Percentiles rank a stretch among this genome's conserved stretches.
These are phyloP conservation scores for Trissolcus basalis DNA, from an alignment of 1,140 invertebrate genomes.

Conservation along the genomic window DNA sequence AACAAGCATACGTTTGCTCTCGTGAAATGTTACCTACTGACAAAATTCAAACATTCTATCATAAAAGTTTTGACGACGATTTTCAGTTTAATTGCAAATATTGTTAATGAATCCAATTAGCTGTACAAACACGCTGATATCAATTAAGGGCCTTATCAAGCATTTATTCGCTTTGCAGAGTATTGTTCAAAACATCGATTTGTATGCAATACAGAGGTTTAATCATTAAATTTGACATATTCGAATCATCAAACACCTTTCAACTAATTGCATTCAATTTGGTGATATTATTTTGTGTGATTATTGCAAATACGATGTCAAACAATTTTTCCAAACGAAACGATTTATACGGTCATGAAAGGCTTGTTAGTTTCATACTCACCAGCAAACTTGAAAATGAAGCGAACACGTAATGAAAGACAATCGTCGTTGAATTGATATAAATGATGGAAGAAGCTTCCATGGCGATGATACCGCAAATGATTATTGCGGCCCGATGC, in stretches of 20 bases:
- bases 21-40: not conserved
- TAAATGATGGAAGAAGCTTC: slow-evolving; percentile 79
- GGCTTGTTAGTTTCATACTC: slow-evolving; percentile 61
- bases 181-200: no score
- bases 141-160: no score
- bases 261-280: not conserved
- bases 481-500: slow-evolving; percentile 78
- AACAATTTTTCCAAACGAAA: slow-evolving; percentile 24
- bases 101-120: no score
- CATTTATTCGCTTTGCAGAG: no score
- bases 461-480: slow-evolving; percentile 77
- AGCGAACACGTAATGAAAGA: slow-evolving; percentile 79
- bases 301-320: not conserved
- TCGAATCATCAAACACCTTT: no score
- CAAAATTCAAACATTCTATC: no score
- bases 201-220: no score
- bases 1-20: no score
- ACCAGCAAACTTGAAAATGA: slow-evolving; percentile 78
- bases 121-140: no score
- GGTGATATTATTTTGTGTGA: not conserved
- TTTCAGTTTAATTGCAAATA: no score
- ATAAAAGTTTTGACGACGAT: no score
- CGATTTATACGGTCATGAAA: slow-evolving; percentile 6
- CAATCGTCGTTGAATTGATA: slow-evolving; percentile 78
- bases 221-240: no score